Evolutionary conservation across 2,113 vertebrate genomes (phyloP), one percentile per base, ranked within the genome.

Genomic region (Centrocercus urophasianus): DNA sequence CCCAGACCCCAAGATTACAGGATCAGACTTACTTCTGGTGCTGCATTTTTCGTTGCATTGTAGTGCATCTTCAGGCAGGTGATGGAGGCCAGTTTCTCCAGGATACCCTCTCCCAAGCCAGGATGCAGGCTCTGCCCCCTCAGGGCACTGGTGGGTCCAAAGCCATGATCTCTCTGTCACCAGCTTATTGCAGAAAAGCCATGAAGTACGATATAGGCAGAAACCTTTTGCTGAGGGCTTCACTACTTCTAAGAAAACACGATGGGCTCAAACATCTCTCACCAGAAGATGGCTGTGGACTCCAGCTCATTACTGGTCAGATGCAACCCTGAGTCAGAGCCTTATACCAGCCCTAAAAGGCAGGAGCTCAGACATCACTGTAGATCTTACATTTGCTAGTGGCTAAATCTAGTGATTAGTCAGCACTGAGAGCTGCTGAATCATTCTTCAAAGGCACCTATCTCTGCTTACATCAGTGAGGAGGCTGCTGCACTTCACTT

Each of bases 391-490:
- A 83, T 93, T 96, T 90, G 92, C 93, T 95, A 96, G 96, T 95
- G 96, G 96, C 95, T 95, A 93, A 96, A 96, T 90, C 88, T 8
- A 96, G 92, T 93, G 96, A 96, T 96, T 96, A 96, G 96, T 96
- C 96, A 96, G 96, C 96, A 96, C 79, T 0, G 61, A 95, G 95
- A 96, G 96, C 93, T 96, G 96, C 96, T 96, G 96, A 96, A 95
- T 96, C 96, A 96, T 90, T 96, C 96, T 93, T 95, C 95, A 96
- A 96, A 96, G 96, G 95, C 96, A 96, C 95, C 96, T 96, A 96
- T 91, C 92, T 94, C 92, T 94, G 96, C 96, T 95, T 90, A 90
- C 95, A 96, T 96, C 96, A 96, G 96, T 93, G 27, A 70, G 86
- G 93, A 88, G 93, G 93, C 72, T 71, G 72, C 80, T 1, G 22